Percentiles rank a stretch among this genome's conserved stretches.
Evolutionary conservation across 2,888 invertebrate genomes (phyloP).

Genomic region (Margaritifera margaritifera): DNA sequence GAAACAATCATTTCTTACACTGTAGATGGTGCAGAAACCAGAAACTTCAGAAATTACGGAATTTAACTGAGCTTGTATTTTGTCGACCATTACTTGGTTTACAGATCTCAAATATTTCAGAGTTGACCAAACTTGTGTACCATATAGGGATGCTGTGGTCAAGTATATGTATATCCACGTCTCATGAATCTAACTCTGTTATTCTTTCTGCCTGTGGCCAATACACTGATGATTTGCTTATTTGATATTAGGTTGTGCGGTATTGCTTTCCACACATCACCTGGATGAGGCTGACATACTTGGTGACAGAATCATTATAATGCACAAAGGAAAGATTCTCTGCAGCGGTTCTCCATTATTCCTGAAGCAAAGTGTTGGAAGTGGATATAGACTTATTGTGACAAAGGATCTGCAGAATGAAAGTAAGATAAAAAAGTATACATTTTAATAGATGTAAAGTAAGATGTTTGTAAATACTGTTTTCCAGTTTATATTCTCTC

Average conservation of each 20-base stretch:
- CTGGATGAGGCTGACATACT: conserved; percentile 74
- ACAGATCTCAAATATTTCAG: too few species aligned
- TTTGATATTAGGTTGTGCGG: conserved; percentile 62
- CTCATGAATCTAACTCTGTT: too few species aligned
- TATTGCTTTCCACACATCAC: conserved; percentile 73
- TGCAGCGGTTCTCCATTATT: conserved; percentile 65
- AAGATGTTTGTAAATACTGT: not conserved
- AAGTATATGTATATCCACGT: too few species aligned
- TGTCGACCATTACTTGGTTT: too few species aligned
- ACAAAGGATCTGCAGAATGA: conserved; percentile 22
- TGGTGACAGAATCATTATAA: conserved; percentile 71
- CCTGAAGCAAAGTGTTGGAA: conserved; percentile 63
- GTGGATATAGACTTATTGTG: conserved; percentile 62
- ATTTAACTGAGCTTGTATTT: too few species aligned
- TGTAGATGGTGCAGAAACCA: too few species aligned
- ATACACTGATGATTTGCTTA: not conserved
- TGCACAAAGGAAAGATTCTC: conserved; percentile 64
- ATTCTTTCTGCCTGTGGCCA: too few species aligned
- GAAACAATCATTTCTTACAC: too few species aligned
- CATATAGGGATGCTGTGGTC: too few species aligned
- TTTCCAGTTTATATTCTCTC: not conserved
- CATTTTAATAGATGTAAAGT: not conserved
- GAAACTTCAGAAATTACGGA: too few species aligned
- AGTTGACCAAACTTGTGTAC: too few species aligned
- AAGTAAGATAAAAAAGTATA: not conserved